These are phyloP conservation scores for Phthorimaea operculella DNA, from an alignment of 1,140 invertebrate genomes.

Conservation along the genomic window DNA sequence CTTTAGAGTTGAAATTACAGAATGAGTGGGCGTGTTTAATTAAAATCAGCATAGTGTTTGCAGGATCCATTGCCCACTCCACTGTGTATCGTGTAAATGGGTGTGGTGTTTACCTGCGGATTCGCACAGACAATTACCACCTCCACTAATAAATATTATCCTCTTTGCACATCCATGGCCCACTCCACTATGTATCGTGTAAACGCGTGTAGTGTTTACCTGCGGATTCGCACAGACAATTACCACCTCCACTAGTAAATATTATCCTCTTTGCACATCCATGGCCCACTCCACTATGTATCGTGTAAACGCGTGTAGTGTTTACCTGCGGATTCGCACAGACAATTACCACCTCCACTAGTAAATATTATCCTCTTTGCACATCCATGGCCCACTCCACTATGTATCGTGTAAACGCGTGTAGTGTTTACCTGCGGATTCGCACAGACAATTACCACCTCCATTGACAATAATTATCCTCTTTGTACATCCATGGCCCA, in stretches of 20 bases:
- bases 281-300: slow-evolving; percentile 1
- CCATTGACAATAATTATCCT: too few species aligned
- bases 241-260: too few species aligned
- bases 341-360: slow-evolving; percentile 62
- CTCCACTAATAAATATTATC: too few species aligned
- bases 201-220: slow-evolving; percentile 44
- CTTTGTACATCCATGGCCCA: too few species aligned
- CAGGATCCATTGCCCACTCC: too few species aligned
- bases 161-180: too few species aligned
- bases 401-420: slow-evolving; percentile 21
- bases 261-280: too few species aligned
- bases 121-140: slow-evolving; percentile 60
- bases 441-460: slow-evolving; percentile 60
- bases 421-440: slow-evolving; percentile 55
- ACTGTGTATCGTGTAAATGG: slow-evolving; percentile 21
- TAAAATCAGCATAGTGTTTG: too few species aligned
- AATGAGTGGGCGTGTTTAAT: too few species aligned
- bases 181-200: slow-evolving; percentile 18
- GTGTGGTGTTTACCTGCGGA: slow-evolving; percentile 51
- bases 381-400: too few species aligned
- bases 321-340: slow-evolving; percentile 58
- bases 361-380: too few species aligned
- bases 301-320: slow-evolving; percentile 29
- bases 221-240: slow-evolving; percentile 59
- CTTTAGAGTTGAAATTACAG: too few species aligned